These are phyloP conservation scores for Oscheius sp. DNA, from an alignment of 2,888 invertebrate species.

Conservation along the genomic window DNA sequence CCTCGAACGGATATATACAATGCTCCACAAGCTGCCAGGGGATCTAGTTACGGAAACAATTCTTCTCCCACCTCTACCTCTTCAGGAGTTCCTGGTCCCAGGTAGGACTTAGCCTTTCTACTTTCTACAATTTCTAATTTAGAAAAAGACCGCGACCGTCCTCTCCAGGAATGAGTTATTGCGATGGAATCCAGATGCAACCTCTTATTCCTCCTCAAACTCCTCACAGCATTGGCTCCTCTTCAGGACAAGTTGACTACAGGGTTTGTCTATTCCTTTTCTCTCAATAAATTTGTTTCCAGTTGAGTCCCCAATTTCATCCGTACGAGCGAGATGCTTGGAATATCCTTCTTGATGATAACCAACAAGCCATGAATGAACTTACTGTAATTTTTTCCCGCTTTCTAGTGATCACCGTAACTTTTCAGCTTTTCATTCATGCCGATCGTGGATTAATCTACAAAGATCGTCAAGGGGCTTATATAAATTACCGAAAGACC, in stretches of 20 bases:
- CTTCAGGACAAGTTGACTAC: background rate
- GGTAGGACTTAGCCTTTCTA: background rate
- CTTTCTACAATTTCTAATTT: background rate
- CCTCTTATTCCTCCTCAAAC: slow-evolving; percentile 6
- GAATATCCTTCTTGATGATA: background rate
- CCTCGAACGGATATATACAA: background rate
- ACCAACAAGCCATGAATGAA: slow-evolving; percentile 7
- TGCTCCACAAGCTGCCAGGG: background rate
- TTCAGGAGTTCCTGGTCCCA: background rate
- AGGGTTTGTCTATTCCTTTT: background rate
- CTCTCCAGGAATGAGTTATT: background rate
- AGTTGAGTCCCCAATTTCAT: background rate
- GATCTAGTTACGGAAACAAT: background rate
- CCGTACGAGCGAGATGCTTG: background rate
- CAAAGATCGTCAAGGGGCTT: background rate
- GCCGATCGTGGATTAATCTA: background rate
- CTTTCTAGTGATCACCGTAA: background rate
- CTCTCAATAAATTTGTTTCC: background rate
- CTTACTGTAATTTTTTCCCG: background rate
- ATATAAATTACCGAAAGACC: slow-evolving; percentile 15
- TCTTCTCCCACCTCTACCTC: background rate
- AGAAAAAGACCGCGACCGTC: slow-evolving; percentile 5
- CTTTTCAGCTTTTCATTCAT: background rate
- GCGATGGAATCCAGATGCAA: background rate
- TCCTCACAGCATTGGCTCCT: background rate